Evolutionary conservation across 2,797 vertebrate species (phyloP), one percentile per base, ranked within the genome.

Genomic region (Momotus momota): DNA sequence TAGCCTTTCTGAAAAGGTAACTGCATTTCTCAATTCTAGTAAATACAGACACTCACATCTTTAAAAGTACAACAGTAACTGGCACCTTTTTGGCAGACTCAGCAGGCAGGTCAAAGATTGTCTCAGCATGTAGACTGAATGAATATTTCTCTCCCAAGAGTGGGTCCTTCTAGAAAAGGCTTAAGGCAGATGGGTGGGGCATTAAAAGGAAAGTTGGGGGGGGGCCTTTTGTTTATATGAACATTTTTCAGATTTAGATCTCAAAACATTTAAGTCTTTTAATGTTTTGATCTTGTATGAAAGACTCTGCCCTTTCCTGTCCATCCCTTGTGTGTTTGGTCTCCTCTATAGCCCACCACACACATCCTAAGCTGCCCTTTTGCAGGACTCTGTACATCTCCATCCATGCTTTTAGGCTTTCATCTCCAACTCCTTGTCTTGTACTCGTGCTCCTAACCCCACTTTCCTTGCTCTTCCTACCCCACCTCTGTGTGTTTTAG

Each of bases 51-150:
- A 96, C 83, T 97, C 61, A 82, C 48, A 88, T 94, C 83, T 84
- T 94, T 71, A 96, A 90, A 96, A 95, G 84, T 77, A 97, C 87
- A 93, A 93, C 83, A 94, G 70, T 73, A 93, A 81, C 93, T 96
- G 96, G 97, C 97, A 97, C 93, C 92, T 97, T 96, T 81, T 51
- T 89, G 96, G 94, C 96, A 96, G 92, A 77, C 93, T 96, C 93
- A n/a, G 55, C 95, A 97, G 97, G 96, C 93, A 93, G 94, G 91
- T 62, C 91, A 72, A 97, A 97, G 96, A 97, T 93, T 98, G 98
- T 94, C 95, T 95, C 52, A 33, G 96, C 88, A 90, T 91, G 93
- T 41, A 98, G 84, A 96, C 58, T 75, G 95, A 96, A 97, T 88
- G 96, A 94, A 75, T 94, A 91, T 94, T 96, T 96, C 88, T 90